These are phyloP conservation scores for Zaprionus nigranus DNA, from an alignment of 1,140 invertebrate genomes.

Conservation along the genomic window DNA sequence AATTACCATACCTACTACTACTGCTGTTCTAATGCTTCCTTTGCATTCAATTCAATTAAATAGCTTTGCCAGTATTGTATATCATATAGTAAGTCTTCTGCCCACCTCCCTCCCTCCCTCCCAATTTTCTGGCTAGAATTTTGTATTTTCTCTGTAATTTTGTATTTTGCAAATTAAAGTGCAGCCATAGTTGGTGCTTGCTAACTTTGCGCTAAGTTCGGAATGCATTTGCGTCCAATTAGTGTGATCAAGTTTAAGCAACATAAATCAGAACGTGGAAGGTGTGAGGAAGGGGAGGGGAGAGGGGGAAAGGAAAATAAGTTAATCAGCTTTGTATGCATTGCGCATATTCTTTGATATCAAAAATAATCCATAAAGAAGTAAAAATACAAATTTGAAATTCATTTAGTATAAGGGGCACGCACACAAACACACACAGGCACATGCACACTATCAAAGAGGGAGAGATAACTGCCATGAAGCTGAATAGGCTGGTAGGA, in stretches of 20 bases:
- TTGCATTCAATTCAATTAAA: neutral
- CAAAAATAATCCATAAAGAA: constrained; percentile 2
- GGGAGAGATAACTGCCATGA: constrained; percentile 3
- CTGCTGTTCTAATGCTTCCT: neutral
- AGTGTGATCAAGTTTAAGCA: neutral
- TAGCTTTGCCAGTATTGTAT: neutral
- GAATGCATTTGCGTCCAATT: constrained; percentile 19
- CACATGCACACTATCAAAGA: neutral
- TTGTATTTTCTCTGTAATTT: neutral
- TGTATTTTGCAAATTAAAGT: neutral
- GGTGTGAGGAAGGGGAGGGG: neutral
- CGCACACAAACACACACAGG: constrained; percentile 5
- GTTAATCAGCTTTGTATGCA: constrained; percentile 17
- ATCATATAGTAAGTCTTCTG: neutral
- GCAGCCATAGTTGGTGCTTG: too few relatives aligned
- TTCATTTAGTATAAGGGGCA: neutral
- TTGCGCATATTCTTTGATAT: constrained; percentile 5
- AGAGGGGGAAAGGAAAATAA: neutral
- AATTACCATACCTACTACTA: neutral
- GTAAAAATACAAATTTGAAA: constrained; percentile 11
- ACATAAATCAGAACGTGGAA: neutral
- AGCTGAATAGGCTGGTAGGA: neutral
- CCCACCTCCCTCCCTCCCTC: neutral
- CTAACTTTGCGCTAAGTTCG: neutral
- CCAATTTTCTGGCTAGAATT: neutral